These are phyloP conservation scores for Tragelaphus buxtoni DNA, from an alignment of 2,113 vertebrate genomes.

Conservation along the genomic window DNA sequence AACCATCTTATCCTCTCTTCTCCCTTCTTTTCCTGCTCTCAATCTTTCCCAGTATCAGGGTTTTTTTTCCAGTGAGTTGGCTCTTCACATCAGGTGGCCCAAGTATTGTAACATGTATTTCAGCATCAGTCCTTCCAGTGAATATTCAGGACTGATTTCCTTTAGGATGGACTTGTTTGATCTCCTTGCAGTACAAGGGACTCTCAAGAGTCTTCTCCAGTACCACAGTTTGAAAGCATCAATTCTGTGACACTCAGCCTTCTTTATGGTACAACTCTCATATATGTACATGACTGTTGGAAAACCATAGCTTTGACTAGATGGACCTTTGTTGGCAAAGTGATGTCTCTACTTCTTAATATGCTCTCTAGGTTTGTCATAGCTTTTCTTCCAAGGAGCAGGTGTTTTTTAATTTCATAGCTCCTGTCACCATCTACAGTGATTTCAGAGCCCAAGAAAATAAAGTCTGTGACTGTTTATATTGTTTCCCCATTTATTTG, in stretches of 20 bases:
- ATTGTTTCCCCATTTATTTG: background rate
- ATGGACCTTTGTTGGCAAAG: background rate
- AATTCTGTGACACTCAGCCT: background rate
- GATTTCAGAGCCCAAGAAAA: background rate
- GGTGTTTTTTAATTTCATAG: background rate
- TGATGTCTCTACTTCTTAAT: background rate
- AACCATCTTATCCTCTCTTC: background rate
- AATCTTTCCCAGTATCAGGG: background rate
- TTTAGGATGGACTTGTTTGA: background rate
- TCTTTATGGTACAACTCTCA: background rate
- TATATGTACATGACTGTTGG: background rate
- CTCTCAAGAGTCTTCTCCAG: background rate
- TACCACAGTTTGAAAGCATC: background rate
- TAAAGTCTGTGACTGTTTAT: background rate
- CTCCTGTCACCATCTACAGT: background rate
- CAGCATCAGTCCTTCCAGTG: background rate
- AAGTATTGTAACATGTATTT: background rate
- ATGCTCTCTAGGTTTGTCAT: background rate
- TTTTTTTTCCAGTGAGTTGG: background rate
- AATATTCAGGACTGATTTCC: background rate
- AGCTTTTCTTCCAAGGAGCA: background rate
- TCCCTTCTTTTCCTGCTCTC: background rate
- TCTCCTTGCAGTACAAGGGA: background rate
- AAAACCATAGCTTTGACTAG: background rate
- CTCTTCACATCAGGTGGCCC: background rate